Evolutionary conservation across 2,113 vertebrate species (phyloP), one percentile per base, ranked within the genome.

Genomic region (Sapayoa aenigma): DNA sequence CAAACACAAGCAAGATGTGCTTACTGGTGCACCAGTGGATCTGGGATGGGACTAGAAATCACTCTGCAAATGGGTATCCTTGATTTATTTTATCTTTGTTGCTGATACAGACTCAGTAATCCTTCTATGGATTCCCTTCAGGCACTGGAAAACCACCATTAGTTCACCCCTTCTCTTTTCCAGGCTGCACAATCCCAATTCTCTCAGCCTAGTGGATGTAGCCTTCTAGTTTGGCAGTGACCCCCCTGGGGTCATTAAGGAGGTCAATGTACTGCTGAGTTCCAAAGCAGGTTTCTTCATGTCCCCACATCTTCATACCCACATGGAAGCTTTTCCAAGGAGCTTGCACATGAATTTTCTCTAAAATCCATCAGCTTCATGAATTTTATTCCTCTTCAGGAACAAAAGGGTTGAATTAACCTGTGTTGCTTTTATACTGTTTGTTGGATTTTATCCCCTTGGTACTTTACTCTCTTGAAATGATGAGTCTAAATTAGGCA

Each of bases 361-460:
- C 4, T 44, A 65, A 78, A 69, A 53, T 10, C n/a, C n/a, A 6
- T 13, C 71, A 71, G 8, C 13, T 62, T 44, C 4, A 5, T 8
- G 50, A 17, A 3, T 3, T 91, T 44, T 59, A 4, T 59, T 76
- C 31, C 11, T 65, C 30, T 27, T 53, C n/a, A 14, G 28, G 17
- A 56, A 6, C 0, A 6, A 20, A 69, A 9, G 0, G 2, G 6
- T 47, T 63, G 42, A 35, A 41, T 46, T 8, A 37, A 46, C 25
- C 20, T 5, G 2, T 2, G 1, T 23, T 49, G 16, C 13, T 41
- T 71, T 87, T 8, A 11, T n/a, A 4, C 6, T 23, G 2, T 35
- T 62, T 25, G 33, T 14, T 19, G 31, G 39, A 14, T 86, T 86
- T 55, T 33, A 13, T 22, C 8, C 33, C 21, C 44, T 50, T 10